Evolutionary conservation across 2,888 invertebrate genomes (phyloP).

Genomic region (Ischnus inquisitorius): DNA sequence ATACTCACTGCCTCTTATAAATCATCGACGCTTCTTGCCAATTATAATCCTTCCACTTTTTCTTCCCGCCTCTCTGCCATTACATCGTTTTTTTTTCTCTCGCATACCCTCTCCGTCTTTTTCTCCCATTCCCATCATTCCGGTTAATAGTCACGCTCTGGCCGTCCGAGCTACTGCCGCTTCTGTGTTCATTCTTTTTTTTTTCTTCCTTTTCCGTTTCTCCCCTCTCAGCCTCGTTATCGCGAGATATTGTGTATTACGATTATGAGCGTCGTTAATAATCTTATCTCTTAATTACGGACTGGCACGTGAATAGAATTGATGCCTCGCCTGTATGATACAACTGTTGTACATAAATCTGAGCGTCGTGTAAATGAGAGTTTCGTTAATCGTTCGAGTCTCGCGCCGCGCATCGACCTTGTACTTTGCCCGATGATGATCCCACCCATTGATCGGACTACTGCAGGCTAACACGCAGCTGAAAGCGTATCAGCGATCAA

Average conservation of each 20-base stretch:
- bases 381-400: conserved; percentile 27
- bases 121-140: conserved; percentile 33
- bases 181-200: conserved; percentile 42
- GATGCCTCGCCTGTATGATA: conserved; percentile 45
- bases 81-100: conserved; percentile 32
- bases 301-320: conserved; percentile 66
- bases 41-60: conserved; percentile 45
- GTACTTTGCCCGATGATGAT: conserved; percentile 5
- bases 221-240: conserved; percentile 58
- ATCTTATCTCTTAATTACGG: conserved; percentile 68
- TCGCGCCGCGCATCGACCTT: conserved; percentile 1
- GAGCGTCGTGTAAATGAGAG: conserved; percentile 12
- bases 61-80: conserved; percentile 7
- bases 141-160: conserved; percentile 58
- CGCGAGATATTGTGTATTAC: conserved; percentile 64
- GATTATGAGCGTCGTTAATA: conserved; percentile 67
- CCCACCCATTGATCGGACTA: not conserved
- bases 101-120: conserved; percentile 2
- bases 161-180: conserved; percentile 41
- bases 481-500: not conserved
- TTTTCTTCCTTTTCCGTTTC: not conserved
- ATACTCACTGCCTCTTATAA: not conserved
- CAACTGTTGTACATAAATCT: conserved; percentile 9
- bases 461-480: conserved; percentile 5
- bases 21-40: conserved; percentile 39